These are phyloP conservation scores for Leptocoma aspasia DNA, from an alignment of 2,113 vertebrate species.

Conservation along the genomic window DNA sequence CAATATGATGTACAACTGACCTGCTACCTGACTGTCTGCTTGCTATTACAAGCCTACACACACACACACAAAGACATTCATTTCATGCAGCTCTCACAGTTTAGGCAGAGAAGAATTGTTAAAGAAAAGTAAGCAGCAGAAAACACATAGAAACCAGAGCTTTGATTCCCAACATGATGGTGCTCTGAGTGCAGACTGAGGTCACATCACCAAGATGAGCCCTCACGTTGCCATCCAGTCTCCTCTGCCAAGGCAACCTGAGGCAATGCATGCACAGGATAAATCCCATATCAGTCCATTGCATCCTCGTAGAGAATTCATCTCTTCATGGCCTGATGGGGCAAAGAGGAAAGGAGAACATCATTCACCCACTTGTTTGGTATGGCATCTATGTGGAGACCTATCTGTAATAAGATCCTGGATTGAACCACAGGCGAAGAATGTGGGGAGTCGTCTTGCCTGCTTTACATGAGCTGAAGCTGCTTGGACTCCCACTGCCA, in stretches of 20 bases:
- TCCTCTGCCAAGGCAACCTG: neutral
- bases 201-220: neutral
- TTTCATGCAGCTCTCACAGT: neutral
- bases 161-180: neutral
- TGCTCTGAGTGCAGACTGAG: neutral
- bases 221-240: neutral
- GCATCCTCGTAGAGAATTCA: neutral
- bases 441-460: neutral
- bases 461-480: neutral
- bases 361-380: neutral
- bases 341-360: neutral
- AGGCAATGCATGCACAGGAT: neutral
- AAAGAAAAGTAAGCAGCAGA: neutral
- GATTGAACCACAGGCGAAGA: neutral
- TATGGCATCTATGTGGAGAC: neutral
- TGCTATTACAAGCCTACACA: neutral
- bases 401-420: neutral
- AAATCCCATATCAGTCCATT: neutral
- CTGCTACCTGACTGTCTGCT: neutral
- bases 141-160: neutral
- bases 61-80: fast-evolving
- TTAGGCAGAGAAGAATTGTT: neutral
- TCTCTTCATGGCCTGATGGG: neutral
- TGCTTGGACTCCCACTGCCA: neutral
- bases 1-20: neutral